These are phyloP conservation scores for Sorex araneus DNA, from an alignment of 2,113 vertebrate species.

Conservation along the genomic window DNA sequence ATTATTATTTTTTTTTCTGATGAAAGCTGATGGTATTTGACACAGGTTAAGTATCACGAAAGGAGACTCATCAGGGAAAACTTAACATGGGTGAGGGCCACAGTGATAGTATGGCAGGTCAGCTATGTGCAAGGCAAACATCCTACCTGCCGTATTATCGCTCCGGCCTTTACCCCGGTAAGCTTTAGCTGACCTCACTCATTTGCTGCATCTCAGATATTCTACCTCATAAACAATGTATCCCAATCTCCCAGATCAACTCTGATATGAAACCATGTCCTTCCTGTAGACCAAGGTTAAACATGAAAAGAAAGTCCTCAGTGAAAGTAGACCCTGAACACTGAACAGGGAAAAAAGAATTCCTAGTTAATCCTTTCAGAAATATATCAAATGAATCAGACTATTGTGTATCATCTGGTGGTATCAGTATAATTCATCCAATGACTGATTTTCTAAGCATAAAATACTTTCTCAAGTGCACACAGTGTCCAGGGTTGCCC, in stretches of 20 bases:
- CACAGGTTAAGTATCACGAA: too few species aligned
- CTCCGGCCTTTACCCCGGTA: background rate
- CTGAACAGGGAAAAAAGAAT: background rate
- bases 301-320: background rate
- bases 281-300: background rate
- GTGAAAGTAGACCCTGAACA: too few species aligned
- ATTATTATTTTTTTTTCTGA: background rate
- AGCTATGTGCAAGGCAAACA: too few species aligned
- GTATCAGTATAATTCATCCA: background rate
- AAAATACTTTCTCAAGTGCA: background rate
- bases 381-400: background rate
- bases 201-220: background rate
- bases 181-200: background rate
- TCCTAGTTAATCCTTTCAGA: background rate
- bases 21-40: background rate
- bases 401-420: background rate
- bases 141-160: too few species aligned
- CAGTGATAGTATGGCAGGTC: too few species aligned
- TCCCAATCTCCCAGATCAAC: background rate
- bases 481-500: accelerated
- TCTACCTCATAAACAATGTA: background rate
- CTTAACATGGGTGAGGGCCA: too few species aligned
- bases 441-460: background rate
- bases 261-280: accelerated
- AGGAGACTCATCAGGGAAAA: too few species aligned